Evolutionary conservation across 2,888 invertebrate species (phyloP).

Genomic region (Coenonympha arcania): DNA sequence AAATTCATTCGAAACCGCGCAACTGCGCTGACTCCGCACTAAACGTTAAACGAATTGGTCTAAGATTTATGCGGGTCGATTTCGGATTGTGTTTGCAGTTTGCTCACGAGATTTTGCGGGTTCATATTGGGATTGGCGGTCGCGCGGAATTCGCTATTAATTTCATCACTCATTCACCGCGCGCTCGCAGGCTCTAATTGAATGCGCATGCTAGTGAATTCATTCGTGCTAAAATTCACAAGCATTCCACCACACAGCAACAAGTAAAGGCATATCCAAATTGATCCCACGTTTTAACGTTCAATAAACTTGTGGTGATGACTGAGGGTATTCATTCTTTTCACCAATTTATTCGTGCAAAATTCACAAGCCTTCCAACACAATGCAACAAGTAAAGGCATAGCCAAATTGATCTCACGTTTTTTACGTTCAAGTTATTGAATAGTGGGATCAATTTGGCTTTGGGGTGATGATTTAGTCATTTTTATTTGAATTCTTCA

Average conservation of each 20-base stretch:
- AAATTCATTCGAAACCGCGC: constrained; percentile 9
- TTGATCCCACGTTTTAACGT: no score
- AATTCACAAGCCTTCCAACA: no score
- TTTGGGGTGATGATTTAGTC: no score
- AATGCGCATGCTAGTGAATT: constrained; percentile 41
- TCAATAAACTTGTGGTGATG: no score
- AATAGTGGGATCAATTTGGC: no score
- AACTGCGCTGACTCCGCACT: constrained; percentile 5
- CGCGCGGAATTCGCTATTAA: constrained; percentile 46
- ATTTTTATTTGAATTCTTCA: no score
- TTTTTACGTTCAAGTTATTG: no score
- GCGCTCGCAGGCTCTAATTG: constrained; percentile 37
- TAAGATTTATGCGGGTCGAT: constrained; percentile 18
- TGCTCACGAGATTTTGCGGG: constrained; percentile 21
- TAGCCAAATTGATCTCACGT: no score
- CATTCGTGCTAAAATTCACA: constrained; percentile 27
- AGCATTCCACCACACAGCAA: constrained; percentile 12
- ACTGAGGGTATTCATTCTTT: no score
- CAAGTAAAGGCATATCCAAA: no score
- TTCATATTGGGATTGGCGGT: constrained; percentile 28
- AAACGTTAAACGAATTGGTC: constrained; percentile 16
- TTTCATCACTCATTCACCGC: constrained; percentile 38
- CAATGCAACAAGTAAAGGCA: no score
- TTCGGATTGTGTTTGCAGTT: constrained; percentile 19
- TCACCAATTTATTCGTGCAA: no score